Evolutionary conservation across 1,140 invertebrate species (phyloP), one percentile per base, ranked within the genome.

Genomic region (Drusus annulatus): DNA sequence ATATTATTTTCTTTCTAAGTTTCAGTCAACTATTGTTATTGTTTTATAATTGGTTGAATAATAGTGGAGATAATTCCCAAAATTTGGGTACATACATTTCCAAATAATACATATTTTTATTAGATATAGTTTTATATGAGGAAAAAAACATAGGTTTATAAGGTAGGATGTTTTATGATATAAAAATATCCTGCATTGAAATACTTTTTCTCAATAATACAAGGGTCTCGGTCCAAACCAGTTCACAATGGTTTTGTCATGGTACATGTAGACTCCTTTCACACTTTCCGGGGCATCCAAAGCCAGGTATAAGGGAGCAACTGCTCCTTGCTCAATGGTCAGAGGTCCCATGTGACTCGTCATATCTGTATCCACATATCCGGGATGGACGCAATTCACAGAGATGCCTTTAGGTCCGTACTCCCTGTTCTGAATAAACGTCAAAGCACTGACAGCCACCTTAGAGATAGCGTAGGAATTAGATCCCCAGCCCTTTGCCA

Each of bases 291-390:
- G 85, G n/a, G 88, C 87, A 65, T 89, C 87, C 28, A 90, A 74
- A 8, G 90, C 89, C 2, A 90, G 76, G 74, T 82, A 90, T 8
- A 90, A 80, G 3, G 89, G 86, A 2, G 87, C 88, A 0, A 58
- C 78, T 0, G 89, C 87, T 6, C 94, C 94, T 87, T 94, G 80
- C 77, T 94, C 93, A 68, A 93, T 92, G 7, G 92, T 92, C n/a
- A 94, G 86, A 0, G 85, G 86, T 7, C 94, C 94, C 84, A 92
- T 93, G 81, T 94, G 92, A 54, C 90, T 92, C 1, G 91, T 90
- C 94, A 95, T 94, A 83, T 95, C 94, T 2, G 95, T 96, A 82
- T 92, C 90, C 8, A 95, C 94, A 87, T 93, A 95, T 0, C 91
- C 92, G 0, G 92, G 92, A 84, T 93, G 92, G 54, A 94, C 93